These are phyloP conservation scores for Zoanthus gigantus DNA, from an alignment of 92 coral and sea anemone genomes.

Conservation along the genomic window DNA sequence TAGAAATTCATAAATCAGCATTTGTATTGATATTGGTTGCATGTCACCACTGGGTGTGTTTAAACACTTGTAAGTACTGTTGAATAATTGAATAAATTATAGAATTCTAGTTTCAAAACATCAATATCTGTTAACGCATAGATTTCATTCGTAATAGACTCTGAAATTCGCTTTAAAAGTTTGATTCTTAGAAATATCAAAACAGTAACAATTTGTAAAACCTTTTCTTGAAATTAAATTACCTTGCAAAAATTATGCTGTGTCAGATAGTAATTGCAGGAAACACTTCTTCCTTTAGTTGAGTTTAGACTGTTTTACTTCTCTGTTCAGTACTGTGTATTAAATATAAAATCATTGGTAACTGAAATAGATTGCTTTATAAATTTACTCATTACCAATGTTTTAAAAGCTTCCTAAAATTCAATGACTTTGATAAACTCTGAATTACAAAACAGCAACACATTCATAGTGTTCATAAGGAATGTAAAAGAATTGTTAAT, in stretches of 20 bases:
- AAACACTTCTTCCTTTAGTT: not conserved
- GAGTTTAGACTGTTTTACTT: not conserved
- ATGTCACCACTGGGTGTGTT: constrained; percentile 16
- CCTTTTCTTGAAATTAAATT: no score
- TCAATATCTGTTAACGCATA: not conserved
- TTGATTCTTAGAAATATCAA: no score
- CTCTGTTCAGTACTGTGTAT: not conserved
- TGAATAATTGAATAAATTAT: constrained; percentile 6
- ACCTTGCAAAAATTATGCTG: not conserved
- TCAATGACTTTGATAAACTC: no score
- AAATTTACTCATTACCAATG: no score
- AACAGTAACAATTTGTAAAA: no score
- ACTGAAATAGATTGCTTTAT: not conserved
- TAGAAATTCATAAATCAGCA: not conserved
- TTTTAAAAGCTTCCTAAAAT: no score
- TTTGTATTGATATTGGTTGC: constrained; percentile 18
- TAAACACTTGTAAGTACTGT: not conserved
- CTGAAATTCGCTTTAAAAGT: not conserved
- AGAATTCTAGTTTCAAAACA: not conserved
- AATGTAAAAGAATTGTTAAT: not conserved
- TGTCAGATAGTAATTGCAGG: not conserved
- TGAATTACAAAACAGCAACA: no score
- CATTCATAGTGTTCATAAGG: not conserved
- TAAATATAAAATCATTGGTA: not conserved
- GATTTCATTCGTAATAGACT: no score